These are phyloP conservation scores for Glossosoma conforme DNA, from an alignment of 1,140 invertebrate species.

Conservation along the genomic window DNA sequence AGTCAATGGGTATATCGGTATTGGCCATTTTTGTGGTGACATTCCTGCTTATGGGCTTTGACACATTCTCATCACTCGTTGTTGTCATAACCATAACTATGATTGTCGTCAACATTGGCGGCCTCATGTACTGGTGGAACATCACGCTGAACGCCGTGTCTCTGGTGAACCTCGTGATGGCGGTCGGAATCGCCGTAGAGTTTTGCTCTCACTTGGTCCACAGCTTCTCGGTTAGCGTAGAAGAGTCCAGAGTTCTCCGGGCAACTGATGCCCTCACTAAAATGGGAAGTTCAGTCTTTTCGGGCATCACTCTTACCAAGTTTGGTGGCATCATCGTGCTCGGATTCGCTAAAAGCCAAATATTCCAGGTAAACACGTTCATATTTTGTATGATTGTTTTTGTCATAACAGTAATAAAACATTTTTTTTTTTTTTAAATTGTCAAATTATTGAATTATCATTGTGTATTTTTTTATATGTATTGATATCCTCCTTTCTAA, in stretches of 20 bases:
- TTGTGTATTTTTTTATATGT: too few relatives aligned
- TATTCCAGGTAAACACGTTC: slow-evolving; percentile 80
- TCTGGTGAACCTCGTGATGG: slow-evolving; percentile 97
- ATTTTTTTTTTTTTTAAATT: too few relatives aligned
- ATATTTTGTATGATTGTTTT: neutral
- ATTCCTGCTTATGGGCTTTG: slow-evolving; percentile 90
- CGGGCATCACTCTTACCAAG: slow-evolving; percentile 96
- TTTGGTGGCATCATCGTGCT: slow-evolving; percentile 93
- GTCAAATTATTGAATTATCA: too few relatives aligned
- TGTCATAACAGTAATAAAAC: too few relatives aligned
- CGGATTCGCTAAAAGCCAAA: slow-evolving; percentile 93
- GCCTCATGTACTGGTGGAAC: slow-evolving; percentile 95
- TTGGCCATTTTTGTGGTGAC: slow-evolving; percentile 91
- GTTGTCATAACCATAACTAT: slow-evolving; percentile 89
- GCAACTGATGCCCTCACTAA: slow-evolving; percentile 78
- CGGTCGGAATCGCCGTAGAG: slow-evolving; percentile 96
- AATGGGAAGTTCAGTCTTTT: slow-evolving; percentile 95
- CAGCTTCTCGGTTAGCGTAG: slow-evolving; percentile 78
- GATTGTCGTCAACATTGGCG: slow-evolving; percentile 90
- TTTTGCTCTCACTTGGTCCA: slow-evolving; percentile 97
- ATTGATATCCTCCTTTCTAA: too few relatives aligned
- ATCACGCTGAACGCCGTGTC: slow-evolving; percentile 96
- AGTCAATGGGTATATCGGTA: slow-evolving; percentile 83
- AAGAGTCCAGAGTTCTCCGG: slow-evolving; percentile 65
- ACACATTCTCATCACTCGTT: slow-evolving; percentile 80